Percentiles rank a stretch among this genome's conserved stretches.
phyloP scores from a whole-genome alignment of 2,113 vertebrate species.

The Uria lomvia region DNA sequence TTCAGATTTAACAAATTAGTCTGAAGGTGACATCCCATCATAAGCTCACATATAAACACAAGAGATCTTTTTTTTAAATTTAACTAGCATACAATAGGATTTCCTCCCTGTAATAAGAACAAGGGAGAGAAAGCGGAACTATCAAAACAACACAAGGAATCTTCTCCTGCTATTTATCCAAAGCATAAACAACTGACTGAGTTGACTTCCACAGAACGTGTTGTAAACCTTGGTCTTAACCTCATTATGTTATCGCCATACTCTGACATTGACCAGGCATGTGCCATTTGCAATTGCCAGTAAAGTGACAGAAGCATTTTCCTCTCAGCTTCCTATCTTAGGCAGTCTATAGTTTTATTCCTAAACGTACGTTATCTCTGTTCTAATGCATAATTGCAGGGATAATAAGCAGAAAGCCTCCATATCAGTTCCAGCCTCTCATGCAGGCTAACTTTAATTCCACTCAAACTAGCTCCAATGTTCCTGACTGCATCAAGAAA shows the following conservation, averaged over 20 bases:
- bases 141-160: neutral
- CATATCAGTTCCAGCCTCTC: neutral
- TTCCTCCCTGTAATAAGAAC: neutral
- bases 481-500: neutral
- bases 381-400: neutral
- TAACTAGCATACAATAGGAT: neutral
- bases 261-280: conserved; percentile 41
- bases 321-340: conserved; percentile 34
- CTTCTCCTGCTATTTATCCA: neutral
- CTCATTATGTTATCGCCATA: conserved; percentile 1
- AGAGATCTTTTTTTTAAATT: neutral
- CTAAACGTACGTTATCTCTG: conserved; percentile 14
- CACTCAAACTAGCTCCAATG: neutral
- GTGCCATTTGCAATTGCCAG: conserved; percentile 15
- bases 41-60: neutral
- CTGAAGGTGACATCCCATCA: neutral
- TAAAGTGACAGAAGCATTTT: conserved; percentile 26
- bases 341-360: conserved; percentile 18
- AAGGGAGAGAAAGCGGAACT: neutral
- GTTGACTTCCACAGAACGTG: neutral
- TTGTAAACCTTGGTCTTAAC: neutral
- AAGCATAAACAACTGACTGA: neutral
- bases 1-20: neutral
- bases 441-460: neutral
- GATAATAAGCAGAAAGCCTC: conserved; percentile 37